phyloP scores from a whole-genome alignment of 2,797 vertebrate genomes.

The Tachyglossus aculeatus region DNA sequence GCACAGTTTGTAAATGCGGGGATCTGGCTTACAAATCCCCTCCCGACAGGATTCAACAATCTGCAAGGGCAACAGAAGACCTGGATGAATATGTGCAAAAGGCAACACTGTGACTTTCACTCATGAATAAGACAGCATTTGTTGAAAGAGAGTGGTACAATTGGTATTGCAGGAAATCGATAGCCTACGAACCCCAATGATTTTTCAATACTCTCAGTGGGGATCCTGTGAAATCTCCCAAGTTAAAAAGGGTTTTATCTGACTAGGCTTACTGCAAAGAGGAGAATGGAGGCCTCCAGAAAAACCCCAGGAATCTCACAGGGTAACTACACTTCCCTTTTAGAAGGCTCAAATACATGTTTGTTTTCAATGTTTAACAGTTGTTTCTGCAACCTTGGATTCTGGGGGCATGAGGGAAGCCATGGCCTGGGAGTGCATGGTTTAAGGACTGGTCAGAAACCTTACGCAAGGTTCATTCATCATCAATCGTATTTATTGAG shows the following conservation, averaged over 20 bases:
- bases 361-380: not conserved
- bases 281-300: not conserved
- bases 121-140: not conserved
- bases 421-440: not conserved
- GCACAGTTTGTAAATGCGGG: conserved; percentile 75
- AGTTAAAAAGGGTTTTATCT: not conserved
- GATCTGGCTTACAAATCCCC: conserved; percentile 74
- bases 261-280: not conserved
- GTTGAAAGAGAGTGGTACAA: not conserved
- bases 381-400: not conserved
- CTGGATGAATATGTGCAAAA: not conserved
- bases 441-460: not conserved
- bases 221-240: not conserved
- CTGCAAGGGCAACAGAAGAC: conserved; percentile 54
- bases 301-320: not conserved
- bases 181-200: not conserved
- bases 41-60: conserved; percentile 76
- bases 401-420: not conserved
- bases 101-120: not conserved
- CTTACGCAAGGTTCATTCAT: not conserved
- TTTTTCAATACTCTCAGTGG: not conserved
- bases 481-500: too few species aligned
- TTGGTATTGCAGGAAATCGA: not conserved
- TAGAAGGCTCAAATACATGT: not conserved
- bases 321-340: not conserved